A percentile compares a stretch with the other conserved stretches of the same genome.
These are phyloP conservation scores for Pseudomyrmex pallidus DNA, from an alignment of 1,140 invertebrate genomes.

Conservation along the genomic window DNA sequence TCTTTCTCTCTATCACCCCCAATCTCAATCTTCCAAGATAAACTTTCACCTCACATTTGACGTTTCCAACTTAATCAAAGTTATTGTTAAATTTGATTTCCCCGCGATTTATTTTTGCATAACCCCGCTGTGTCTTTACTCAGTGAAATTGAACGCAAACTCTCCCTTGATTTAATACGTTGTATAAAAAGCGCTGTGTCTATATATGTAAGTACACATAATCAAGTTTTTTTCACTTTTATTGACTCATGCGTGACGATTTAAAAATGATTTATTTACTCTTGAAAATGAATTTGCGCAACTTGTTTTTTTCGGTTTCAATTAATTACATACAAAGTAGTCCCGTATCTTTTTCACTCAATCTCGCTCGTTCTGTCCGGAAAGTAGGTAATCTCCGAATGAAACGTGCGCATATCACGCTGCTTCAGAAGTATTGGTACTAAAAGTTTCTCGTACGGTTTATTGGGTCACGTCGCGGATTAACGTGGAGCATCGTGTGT, in stretches of 20 bases:
- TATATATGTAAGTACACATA: neutral
- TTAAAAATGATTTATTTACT: neutral
- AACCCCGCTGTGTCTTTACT: neutral
- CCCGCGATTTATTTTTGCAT: neutral
- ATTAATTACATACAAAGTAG: too few relatives aligned
- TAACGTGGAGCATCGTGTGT: conserved; percentile 5
- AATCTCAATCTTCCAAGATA: conserved; percentile 39
- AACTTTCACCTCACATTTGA: conserved; percentile 7
- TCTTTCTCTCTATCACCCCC: neutral
- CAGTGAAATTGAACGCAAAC: neutral
- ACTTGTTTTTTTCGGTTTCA: too few relatives aligned
- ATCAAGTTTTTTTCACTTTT: neutral
- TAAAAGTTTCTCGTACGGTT: conserved; percentile 38
- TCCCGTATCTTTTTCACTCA: neutral
- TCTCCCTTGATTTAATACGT: neutral
- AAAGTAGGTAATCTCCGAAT: neutral
- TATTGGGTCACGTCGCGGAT: conserved; percentile 33
- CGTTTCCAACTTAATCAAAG: conserved; percentile 22
- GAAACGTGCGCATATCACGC: conserved; percentile 10
- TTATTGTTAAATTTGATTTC: conserved; percentile 31
- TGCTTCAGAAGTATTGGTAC: neutral
- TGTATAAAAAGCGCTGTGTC: neutral
- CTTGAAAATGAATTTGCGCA: neutral
- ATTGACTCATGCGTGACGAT: neutral
- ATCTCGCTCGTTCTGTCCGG: too few relatives aligned